These are phyloP conservation scores for Zoanthus solanderi DNA, from an alignment of 92 coral and sea anemone genomes.

Conservation along the genomic window DNA sequence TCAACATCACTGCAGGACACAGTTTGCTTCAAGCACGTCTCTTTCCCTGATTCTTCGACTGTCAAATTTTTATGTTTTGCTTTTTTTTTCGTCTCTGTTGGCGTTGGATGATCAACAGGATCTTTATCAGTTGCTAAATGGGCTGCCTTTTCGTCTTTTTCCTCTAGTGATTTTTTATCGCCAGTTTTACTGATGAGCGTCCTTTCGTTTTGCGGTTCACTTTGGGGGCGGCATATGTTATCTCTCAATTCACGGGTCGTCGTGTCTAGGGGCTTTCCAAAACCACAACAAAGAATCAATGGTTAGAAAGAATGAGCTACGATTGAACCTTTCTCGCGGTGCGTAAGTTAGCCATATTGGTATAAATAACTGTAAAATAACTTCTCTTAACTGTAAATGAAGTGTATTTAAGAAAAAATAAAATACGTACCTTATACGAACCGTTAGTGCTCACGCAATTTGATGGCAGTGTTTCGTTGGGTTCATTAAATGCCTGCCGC, in stretches of 20 bases:
- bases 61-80: conserved; percentile 2
- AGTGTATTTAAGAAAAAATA: conserved; percentile 44
- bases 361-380: conserved; percentile 26
- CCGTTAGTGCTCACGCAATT: conserved; percentile 72
- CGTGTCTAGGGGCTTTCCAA: conserved; percentile 54
- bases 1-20: conserved; percentile 81
- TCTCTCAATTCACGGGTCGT: conserved; percentile 36
- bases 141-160: conserved; percentile 16
- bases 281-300: conserved; percentile 52
- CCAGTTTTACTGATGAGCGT: conserved; percentile 34
- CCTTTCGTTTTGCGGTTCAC: conserved; percentile 40
- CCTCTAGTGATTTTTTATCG: conserved; percentile 8
- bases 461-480: conserved; percentile 58
- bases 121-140: conserved; percentile 4
- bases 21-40: conserved; percentile 64
- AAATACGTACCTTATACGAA: conserved; percentile 64
- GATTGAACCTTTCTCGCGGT: conserved; percentile 48
- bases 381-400: conserved; percentile 31
- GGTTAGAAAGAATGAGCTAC: conserved; percentile 45
- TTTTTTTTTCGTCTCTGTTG: conserved; percentile 28
- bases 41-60: conserved; percentile 33
- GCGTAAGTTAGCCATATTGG: conserved; percentile 39
- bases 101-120: conserved; percentile 12
- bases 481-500: conserved; percentile 69
- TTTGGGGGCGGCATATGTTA: conserved; percentile 52